phyloP scores from a whole-genome alignment of 1,140 invertebrate genomes.

The Drosophila pachea region DNA sequence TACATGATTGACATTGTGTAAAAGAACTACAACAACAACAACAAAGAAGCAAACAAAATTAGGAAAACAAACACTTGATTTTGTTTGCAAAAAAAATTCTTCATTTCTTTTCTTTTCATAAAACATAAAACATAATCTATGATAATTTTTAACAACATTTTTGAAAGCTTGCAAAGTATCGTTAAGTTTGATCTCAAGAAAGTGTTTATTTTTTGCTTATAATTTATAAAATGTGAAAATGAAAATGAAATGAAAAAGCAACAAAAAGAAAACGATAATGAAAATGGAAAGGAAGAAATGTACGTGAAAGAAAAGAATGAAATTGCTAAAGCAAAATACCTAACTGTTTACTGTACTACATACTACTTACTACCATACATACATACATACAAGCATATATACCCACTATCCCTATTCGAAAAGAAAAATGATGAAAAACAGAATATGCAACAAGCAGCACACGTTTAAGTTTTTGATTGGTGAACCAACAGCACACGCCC shows the following conservation, averaged over 20 bases:
- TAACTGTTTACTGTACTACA: conserved; percentile 75
- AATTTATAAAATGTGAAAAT: conserved; percentile 54
- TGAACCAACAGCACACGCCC: conserved; percentile 33
- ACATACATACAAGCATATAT: conserved; percentile 50
- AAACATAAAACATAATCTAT: conserved; percentile 24
- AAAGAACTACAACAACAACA: conserved; percentile 45
- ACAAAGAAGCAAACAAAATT: conserved; percentile 11
- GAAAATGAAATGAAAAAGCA: conserved; percentile 7
- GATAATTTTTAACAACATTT: conserved; percentile 39
- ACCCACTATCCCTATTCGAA: conserved; percentile 32
- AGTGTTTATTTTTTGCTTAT: conserved; percentile 70
- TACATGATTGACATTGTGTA: conserved; percentile 37
- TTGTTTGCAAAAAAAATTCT: conserved; percentile 23
- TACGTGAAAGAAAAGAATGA: conserved; percentile 29
- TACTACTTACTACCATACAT: conserved; percentile 68
- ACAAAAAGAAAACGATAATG: too few species aligned
- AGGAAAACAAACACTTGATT: conserved; percentile 30
- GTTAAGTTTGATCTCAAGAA: conserved; percentile 77
- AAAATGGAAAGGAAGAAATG: conserved; percentile 13
- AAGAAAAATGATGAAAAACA: neutral
- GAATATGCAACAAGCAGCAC: conserved; percentile 6
- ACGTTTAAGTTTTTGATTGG: conserved; percentile 65
- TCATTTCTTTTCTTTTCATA: conserved; percentile 15
- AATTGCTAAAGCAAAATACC: conserved; percentile 56
- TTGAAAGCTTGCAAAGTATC: conserved; percentile 70